Evolutionary conservation across 2,888 invertebrate genomes (phyloP), one percentile per base, ranked within the genome.

Genomic region (Rosalia funebris): DNA sequence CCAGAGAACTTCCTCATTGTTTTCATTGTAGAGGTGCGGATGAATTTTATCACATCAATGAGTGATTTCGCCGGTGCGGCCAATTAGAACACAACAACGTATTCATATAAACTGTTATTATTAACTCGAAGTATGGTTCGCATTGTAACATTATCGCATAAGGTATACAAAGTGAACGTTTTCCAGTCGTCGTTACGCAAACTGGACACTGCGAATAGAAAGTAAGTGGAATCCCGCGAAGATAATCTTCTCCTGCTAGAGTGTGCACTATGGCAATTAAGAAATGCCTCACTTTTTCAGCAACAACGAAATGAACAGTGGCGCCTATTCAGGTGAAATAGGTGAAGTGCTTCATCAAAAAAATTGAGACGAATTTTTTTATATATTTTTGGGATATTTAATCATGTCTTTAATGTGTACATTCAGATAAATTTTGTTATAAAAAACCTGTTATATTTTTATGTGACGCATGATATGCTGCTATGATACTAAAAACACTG

Each of bases 161-260:
- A 25, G 7, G 4, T 7, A 25, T 25, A 5, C 52, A 31, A 52
- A 52, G 52, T 52, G 52, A 52, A 52, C 39, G 52, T 15, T 52
- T 39, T 52, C 31, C 48, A 37, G 19, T 14, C 15, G 17, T 34
- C 15, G 20, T 50, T 50, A 20, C 39, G 39, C 16, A 52, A 52
- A 31, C 20, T 5, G 31, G 52, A 31, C 41, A 25, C 41, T 16
- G 46, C 15, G 12, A 41, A 41, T 52, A 52, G 52, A 52, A 52
- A 52, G 52, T 52, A 52, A 52, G 41, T 41, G 52, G 52, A 41
- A 41, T 52, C 41, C 39, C 52, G 41, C 4, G 12, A 36, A 52
- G 25, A 14, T 41, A 25, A 52, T 52, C 39, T 41, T 52, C 31
- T 7, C 31, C 31, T 32, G 32, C 41, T 31, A 31, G 25, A 14